Evolutionary conservation across 2,888 invertebrate genomes (phyloP), one percentile per base, ranked within the genome.

Genomic region (Geophilus truncorum): DNA sequence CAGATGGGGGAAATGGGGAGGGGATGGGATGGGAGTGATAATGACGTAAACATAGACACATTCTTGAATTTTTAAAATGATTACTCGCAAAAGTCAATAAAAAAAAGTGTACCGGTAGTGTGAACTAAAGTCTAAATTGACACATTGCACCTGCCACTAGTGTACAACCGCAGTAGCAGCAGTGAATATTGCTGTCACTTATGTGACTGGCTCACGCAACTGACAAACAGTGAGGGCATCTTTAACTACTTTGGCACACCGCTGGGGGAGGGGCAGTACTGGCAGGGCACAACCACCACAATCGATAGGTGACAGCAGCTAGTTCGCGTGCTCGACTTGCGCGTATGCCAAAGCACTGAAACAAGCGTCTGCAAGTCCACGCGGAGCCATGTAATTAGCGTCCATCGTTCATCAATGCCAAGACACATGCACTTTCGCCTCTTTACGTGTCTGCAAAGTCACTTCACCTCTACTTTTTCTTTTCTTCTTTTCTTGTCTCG

Each of bases 131-230:
- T 62, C 62, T 5, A 62, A 62, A 62, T 62, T 62, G 62, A 62
- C 62, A 62, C 15, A 28, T 62, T 25, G 62, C 62, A 62, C 62
- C 62, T 62, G 62, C 62, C 1, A 25, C 62, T 25, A 25, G 23
- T 62, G n/a, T n/a, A n/a, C n/a, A 62, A 25, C 62, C 25, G 15
- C 62, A 62, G 62, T 4, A 62, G 62, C 62, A 62, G 25, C 4
- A 62, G 25, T 62, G 62, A 62, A 62, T 62, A 62, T 62, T 62
- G 62, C 62, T 62, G 62, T 62, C 62, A 62, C 62, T 62, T 25
- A 62, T 25, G 25, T 23, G 62, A 62, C 62, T 62, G 62, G 28
- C 25, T 62, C 62, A 62, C 62, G 62, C 62, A 62, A 62, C 62
- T 62, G 62, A 62, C 25, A 62, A 62, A 62, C 62, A 28, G 25